Percentiles rank a stretch among this genome's conserved stretches.
These are phyloP conservation scores for Pipa parva DNA, from an alignment of 2,113 vertebrate genomes.

Conservation along the genomic window DNA sequence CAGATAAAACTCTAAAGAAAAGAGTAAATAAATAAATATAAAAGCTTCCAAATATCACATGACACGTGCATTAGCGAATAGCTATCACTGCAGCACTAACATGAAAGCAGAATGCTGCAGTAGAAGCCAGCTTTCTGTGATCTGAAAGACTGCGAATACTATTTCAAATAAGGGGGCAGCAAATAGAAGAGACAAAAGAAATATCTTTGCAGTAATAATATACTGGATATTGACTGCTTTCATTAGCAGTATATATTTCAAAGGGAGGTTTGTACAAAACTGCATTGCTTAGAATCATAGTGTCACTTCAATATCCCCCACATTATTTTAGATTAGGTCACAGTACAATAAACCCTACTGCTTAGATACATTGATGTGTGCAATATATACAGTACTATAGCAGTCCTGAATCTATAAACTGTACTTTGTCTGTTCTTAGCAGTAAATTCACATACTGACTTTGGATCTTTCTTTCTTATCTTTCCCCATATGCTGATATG, in stretches of 20 bases:
- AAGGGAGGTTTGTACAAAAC: not conserved
- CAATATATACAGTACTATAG: constrained; percentile 34
- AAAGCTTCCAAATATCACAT: not conserved
- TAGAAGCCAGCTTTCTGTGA: not conserved
- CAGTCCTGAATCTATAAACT: constrained; percentile 20
- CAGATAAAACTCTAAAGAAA: too few species aligned
- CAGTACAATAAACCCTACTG: constrained; percentile 3
- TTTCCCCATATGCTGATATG: not conserved
- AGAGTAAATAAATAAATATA: not conserved
- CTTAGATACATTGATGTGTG: constrained; percentile 27
- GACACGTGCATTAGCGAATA: not conserved
- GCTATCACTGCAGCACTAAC: not conserved
- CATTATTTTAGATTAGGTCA: not conserved
- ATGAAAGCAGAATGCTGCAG: not conserved
- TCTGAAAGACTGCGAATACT: not conserved
- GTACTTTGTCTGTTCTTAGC: constrained; percentile 19
- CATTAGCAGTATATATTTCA: not conserved
- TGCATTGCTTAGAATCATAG: not conserved
- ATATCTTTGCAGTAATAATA: not conserved
- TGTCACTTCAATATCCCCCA: not conserved
- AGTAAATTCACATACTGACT: constrained; percentile 23
- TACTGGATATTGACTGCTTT: not conserved
- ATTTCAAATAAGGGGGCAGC: too few species aligned
- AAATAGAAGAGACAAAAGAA: not conserved
- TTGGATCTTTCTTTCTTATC: constrained; percentile 39